These are phyloP conservation scores for Platalea minor DNA, from an alignment of 2,797 vertebrate species.

Conservation along the genomic window DNA sequence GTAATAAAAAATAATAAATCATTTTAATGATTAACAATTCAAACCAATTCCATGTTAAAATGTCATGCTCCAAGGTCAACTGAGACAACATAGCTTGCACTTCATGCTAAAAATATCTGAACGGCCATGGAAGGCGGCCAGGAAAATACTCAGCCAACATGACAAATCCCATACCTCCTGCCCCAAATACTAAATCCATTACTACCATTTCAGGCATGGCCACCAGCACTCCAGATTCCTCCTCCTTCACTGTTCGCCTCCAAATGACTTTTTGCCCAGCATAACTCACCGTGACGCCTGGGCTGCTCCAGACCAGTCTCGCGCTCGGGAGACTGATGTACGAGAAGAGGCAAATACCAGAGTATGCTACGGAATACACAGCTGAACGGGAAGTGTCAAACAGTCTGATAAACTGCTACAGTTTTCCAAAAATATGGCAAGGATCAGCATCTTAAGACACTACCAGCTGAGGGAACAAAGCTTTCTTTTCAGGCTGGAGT, in stretches of 20 bases:
- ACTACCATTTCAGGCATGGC: conserved; percentile 36
- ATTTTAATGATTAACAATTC: conserved; percentile 59
- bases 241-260: not conserved
- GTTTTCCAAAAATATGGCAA: conserved; percentile 59
- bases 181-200: conserved; percentile 58
- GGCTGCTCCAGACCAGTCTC: not conserved
- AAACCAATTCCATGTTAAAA: conserved; percentile 62
- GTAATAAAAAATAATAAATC: conserved; percentile 51
- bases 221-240: not conserved
- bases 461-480: conserved; percentile 55
- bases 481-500: conserved; percentile 41
- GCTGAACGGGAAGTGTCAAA: conserved; percentile 49
- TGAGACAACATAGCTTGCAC: conserved; percentile 39
- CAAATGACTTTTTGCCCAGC: not conserved
- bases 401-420: conserved; percentile 36
- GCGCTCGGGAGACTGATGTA: not conserved
- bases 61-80: conserved; percentile 60
- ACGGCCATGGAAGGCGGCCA: conserved; percentile 44
- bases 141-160: conserved; percentile 57
- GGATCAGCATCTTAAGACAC: conserved; percentile 50
- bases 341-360: not conserved
- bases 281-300: not conserved
- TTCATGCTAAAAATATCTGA: conserved; percentile 61
- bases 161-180: conserved; percentile 62
- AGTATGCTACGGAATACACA: not conserved